phyloP scores from a whole-genome alignment of 2,113 vertebrate genomes.

The Zingel zingel region DNA sequence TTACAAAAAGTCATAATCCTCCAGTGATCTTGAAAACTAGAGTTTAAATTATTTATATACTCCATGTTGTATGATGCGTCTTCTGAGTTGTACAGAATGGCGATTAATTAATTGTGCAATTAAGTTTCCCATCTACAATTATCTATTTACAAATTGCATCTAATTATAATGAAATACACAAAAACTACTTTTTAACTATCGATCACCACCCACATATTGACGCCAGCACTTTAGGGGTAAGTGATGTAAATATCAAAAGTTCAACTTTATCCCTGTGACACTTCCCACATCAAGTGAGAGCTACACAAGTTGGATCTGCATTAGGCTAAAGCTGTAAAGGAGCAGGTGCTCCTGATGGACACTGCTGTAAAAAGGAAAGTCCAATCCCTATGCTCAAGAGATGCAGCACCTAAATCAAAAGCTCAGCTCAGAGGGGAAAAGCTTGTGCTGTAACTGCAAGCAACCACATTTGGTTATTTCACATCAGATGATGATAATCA shows the following conservation, averaged over 20 bases:
- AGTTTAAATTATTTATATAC: neutral
- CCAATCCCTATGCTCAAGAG: neutral
- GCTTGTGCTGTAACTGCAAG: constrained; percentile 15
- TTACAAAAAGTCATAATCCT: neutral
- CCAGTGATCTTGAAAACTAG: neutral
- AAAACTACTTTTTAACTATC: neutral
- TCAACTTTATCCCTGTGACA: constrained; percentile 3
- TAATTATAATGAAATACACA: neutral
- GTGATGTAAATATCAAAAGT: constrained; percentile 10
- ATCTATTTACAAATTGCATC: neutral
- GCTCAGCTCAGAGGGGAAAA: constrained; percentile 35
- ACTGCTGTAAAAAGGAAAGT: constrained; percentile 12
- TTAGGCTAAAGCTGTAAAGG: neutral
- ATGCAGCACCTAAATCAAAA: constrained; percentile 40
- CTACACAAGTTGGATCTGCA: constrained; percentile 26
- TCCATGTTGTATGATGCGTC: neutral
- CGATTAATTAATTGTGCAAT: neutral
- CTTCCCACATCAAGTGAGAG: constrained; percentile 2
- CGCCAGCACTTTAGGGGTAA: neutral
- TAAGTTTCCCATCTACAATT: neutral
- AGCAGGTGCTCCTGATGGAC: constrained; percentile 26
- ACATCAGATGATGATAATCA: constrained; percentile 12
- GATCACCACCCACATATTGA: neutral
- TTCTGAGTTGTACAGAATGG: neutral
- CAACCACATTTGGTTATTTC: constrained; percentile 16